Percentiles rank a stretch among this genome's conserved stretches.
Conservation (phyloP, 2,888 invertebrate genomes). For the Leptarthrus brevirostris region DNA sequence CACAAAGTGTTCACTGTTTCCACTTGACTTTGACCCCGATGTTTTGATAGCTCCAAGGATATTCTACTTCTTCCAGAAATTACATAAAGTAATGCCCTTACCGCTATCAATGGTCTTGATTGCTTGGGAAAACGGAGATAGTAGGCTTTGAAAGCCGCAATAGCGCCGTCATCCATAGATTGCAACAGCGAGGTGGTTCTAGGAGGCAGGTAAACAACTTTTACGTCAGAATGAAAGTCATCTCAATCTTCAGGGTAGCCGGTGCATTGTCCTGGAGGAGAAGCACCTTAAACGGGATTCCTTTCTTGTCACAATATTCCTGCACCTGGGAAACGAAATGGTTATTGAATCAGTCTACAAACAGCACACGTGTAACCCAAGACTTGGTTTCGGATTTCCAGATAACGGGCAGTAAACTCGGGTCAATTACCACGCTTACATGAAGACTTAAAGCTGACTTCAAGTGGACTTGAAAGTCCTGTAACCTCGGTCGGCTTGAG, state of each 20-base stretch:
- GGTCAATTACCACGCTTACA: neutral
- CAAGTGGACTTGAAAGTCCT: too few relatives aligned
- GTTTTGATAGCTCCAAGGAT: neutral
- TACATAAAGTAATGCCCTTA: neutral
- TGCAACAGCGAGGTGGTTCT: neutral
- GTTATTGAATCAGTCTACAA: neutral
- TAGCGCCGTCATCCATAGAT: conserved; percentile 10
- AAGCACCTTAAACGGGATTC: neutral
- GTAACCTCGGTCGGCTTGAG: too few relatives aligned
- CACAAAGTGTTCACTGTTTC: neutral
- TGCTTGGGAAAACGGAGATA: conserved; percentile 2
- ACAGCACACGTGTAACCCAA: neutral
- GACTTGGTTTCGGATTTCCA: neutral
- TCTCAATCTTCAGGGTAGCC: neutral
- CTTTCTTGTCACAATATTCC: neutral
- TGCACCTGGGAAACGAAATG: neutral
- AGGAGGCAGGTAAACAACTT: neutral
- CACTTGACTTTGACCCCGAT: neutral
- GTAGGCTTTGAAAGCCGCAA: conserved; percentile 6
- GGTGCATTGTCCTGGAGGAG: neutral
- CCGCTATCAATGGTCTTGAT: neutral
- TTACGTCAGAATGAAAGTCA: neutral
- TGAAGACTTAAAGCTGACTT: neutral
- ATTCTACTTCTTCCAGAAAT: neutral
- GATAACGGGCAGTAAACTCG: too few relatives aligned